Evolutionary conservation across 2,113 vertebrate genomes (phyloP).

Genomic region (Phylloscopus trochilus): DNA sequence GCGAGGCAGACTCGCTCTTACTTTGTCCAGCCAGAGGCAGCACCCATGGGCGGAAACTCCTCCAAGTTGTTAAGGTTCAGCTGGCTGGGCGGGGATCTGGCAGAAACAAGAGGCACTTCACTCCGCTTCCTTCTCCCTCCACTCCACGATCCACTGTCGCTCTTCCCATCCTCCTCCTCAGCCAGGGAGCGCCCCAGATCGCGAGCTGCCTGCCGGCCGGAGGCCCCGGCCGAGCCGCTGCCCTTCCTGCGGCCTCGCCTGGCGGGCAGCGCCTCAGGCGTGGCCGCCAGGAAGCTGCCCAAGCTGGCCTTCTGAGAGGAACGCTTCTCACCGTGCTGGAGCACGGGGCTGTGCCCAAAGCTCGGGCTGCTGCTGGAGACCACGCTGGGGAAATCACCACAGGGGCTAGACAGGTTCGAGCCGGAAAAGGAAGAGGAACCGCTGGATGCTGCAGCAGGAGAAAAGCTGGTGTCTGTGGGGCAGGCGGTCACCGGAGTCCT

Average conservation of each 20-base stretch:
- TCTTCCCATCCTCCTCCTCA: conserved; percentile 72
- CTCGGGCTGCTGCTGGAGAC: conserved; percentile 75
- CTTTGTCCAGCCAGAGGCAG: conserved; percentile 71
- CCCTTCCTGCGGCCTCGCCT: conserved; percentile 78
- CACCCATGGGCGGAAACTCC: conserved; percentile 92
- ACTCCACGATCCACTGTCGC: conserved; percentile 51
- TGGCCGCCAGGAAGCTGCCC: conserved; percentile 79
- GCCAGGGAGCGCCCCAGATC: conserved; percentile 67
- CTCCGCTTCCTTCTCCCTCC: conserved; percentile 66
- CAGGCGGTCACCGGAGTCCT: conserved; percentile 48
- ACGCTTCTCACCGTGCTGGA: conserved; percentile 66
- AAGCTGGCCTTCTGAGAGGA: conserved; percentile 75
- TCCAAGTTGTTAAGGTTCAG: conserved; percentile 94
- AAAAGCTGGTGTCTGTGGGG: conserved; percentile 23
- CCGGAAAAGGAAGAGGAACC: conserved; percentile 39
- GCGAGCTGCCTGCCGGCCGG: conserved; percentile 66
- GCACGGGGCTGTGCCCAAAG: conserved; percentile 70
- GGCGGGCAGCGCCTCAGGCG: conserved; percentile 61
- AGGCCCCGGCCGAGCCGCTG: neutral
- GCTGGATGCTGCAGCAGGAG: conserved; percentile 2
- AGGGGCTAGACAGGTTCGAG: conserved; percentile 52
- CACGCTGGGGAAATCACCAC: conserved; percentile 46
- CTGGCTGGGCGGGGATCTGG: conserved; percentile 68
- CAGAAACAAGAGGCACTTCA: conserved; percentile 56
- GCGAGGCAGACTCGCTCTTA: conserved; percentile 48